Conservation (phyloP, 2,797 vertebrate genomes). For the Simalia tracyae region DNA sequence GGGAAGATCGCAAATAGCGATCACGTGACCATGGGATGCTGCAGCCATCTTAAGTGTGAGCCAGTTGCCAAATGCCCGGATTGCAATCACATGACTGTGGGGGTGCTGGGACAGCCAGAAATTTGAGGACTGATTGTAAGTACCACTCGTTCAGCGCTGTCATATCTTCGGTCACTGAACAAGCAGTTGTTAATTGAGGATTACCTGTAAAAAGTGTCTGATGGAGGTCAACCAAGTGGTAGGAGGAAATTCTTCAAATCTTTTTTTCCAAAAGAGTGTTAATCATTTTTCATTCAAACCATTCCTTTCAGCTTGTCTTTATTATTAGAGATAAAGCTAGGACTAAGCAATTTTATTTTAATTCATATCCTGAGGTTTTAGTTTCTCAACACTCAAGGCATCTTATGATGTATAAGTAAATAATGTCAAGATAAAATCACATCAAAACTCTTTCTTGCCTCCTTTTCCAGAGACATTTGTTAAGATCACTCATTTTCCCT, state of each 20-base stretch:
- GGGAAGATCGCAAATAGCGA: no score
- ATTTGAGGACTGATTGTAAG: no score
- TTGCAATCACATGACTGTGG: no score
- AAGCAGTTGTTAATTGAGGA: no score
- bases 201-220: background rate
- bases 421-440: background rate
- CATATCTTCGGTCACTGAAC: no score
- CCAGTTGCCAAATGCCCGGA: no score
- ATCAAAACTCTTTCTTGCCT: background rate
- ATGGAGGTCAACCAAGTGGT: background rate
- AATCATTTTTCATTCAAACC: background rate
- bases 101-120: no score
- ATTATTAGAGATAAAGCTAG: background rate
- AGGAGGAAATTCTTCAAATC: background rate
- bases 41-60: no score
- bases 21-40: no score
- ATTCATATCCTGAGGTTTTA: background rate
- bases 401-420: background rate
- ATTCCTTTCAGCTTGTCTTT: background rate
- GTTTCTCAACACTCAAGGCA: background rate
- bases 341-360: background rate
- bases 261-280: background rate
- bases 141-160: no score
- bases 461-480: no score
- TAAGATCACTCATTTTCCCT: no score